A percentile compares a stretch with the other conserved stretches of the same genome.
phyloP scores from a whole-genome alignment of 1,140 invertebrate species.

The Acyrthosiphon pisum region DNA sequence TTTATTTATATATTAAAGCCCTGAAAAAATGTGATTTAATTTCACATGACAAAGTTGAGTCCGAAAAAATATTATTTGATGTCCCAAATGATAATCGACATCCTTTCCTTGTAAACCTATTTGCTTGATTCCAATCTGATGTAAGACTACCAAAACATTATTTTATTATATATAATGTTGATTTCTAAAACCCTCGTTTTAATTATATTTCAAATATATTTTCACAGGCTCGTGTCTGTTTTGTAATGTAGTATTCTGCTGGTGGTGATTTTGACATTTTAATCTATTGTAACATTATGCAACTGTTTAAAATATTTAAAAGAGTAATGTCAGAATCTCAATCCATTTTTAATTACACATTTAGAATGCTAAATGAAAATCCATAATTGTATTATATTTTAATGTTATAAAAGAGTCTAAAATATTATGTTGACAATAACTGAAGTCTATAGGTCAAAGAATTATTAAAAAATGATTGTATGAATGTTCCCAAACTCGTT shows the following conservation, averaged over 20 bases:
- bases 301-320: not conserved
- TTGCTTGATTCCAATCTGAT: slow-evolving; percentile 98
- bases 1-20: slow-evolving; percentile 83
- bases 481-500: not conserved
- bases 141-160: slow-evolving; percentile 66
- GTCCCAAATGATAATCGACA: slow-evolving; percentile 95
- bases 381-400: not conserved
- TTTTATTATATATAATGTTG: not conserved
- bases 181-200: not conserved
- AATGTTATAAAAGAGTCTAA: not conserved
- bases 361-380: not conserved
- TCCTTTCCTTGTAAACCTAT: slow-evolving; percentile 98
- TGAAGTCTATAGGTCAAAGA: not conserved
- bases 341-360: not conserved
- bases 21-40: slow-evolving; percentile 99
- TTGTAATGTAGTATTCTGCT: slow-evolving; percentile 99
- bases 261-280: slow-evolving; percentile 84
- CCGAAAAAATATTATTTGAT: slow-evolving; percentile 99
- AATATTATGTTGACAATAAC: not conserved
- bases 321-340: not conserved
- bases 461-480: not conserved
- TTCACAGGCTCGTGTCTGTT: slow-evolving; percentile 89
- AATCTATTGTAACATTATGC: not conserved
- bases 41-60: slow-evolving; percentile 97
- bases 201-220: not conserved